Conservation (phyloP, 2,797 vertebrate genomes). For the Eleutherodactylus coqui region DNA sequence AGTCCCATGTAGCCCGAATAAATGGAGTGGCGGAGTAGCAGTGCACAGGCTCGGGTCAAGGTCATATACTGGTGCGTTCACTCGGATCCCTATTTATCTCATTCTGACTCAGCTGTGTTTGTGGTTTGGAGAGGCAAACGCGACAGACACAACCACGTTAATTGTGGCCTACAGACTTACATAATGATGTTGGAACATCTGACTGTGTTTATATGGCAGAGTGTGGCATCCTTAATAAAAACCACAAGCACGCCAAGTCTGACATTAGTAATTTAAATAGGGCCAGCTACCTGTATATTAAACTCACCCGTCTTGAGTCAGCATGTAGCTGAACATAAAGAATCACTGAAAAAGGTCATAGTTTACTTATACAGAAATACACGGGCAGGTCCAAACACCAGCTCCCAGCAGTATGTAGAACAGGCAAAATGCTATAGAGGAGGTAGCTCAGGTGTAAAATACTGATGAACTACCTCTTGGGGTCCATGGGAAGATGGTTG, state of each 20-base stretch:
- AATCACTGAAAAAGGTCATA: no score
- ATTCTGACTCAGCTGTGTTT: conserved; percentile 38
- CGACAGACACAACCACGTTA: neutral
- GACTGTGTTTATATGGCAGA: conserved; percentile 5
- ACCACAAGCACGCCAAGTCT: neutral
- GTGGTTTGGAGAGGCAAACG: conserved; percentile 44
- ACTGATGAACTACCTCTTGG: no score
- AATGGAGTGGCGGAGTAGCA: no score
- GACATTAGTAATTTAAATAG: neutral
- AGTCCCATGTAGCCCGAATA: no score
- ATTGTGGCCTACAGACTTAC: neutral
- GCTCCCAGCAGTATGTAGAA: no score
- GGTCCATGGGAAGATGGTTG: no score
- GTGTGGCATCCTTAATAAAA: neutral
- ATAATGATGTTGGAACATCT: conserved; percentile 3
- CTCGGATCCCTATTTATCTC: conserved; percentile 16
- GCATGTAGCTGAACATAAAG: neutral
- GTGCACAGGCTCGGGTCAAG: conserved; percentile 12
- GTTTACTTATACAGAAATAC: no score
- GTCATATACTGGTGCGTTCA: neutral
- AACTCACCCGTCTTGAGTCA: neutral
- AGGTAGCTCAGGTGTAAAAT: no score
- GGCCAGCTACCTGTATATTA: neutral
- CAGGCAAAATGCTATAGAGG: no score
- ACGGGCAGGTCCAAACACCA: no score